These are phyloP conservation scores for Spea bombifrons DNA, from an alignment of 2,113 vertebrate genomes.

Conservation along the genomic window DNA sequence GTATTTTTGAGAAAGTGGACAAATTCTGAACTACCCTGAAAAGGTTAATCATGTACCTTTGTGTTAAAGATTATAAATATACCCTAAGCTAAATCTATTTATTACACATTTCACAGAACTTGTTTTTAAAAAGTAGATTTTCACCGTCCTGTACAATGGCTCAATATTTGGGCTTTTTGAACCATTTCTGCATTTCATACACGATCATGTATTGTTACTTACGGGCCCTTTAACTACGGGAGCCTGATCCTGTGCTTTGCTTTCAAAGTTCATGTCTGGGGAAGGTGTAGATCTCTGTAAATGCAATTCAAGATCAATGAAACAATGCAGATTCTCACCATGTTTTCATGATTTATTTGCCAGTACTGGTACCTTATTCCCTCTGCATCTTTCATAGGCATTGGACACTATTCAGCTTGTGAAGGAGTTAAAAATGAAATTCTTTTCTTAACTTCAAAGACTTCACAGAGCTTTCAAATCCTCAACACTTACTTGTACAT, in stretches of 20 bases:
- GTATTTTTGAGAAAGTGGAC: too few relatives aligned
- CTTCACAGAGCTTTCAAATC: too few relatives aligned
- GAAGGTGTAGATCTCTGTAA: slow-evolving; percentile 59
- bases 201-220: slow-evolving; percentile 54
- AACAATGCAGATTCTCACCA: background rate
- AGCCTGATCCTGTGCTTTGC: slow-evolving; percentile 60
- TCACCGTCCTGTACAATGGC: too few relatives aligned
- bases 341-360: background rate
- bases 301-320: slow-evolving; percentile 30
- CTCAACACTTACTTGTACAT: too few relatives aligned
- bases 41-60: too few relatives aligned
- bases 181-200: background rate
- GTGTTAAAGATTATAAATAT: too few relatives aligned
- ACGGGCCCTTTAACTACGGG: slow-evolving; percentile 61
- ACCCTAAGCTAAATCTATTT: too few relatives aligned
- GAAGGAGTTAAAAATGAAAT: background rate
- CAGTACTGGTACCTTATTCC: background rate
- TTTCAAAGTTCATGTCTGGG: slow-evolving; percentile 53
- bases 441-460: too few relatives aligned
- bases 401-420: background rate
- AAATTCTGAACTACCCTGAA: too few relatives aligned
- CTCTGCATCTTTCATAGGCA: background rate
- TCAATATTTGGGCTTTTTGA: background rate
- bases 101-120: too few relatives aligned
- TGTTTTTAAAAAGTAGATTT: too few relatives aligned